Conservation (phyloP, 64 coral and sea anemone species). For the Porites australiensis region DNA sequence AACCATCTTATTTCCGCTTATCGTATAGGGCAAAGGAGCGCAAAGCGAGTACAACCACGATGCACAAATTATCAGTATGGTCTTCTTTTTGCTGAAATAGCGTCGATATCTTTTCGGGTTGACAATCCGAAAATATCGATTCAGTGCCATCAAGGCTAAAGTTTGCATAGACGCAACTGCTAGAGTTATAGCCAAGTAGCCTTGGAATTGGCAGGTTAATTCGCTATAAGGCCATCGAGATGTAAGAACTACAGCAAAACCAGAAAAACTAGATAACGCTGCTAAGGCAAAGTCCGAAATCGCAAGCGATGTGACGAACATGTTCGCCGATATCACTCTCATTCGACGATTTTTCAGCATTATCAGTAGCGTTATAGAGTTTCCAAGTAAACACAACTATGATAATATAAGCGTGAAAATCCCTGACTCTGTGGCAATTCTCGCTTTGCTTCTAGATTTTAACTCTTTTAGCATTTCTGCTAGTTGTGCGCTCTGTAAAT, state of each 20-base stretch:
- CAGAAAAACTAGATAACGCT: background rate
- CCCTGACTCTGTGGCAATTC: background rate
- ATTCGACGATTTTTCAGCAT: background rate
- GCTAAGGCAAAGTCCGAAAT: slow-evolving; percentile 19
- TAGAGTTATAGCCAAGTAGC: slow-evolving; percentile 1
- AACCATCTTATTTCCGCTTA: background rate
- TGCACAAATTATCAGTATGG: background rate
- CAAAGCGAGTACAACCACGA: background rate
- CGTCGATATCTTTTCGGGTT: no score
- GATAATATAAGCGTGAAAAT: background rate
- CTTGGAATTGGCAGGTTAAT: slow-evolving; percentile 1
- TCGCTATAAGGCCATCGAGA: slow-evolving; percentile 1
- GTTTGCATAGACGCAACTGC: slow-evolving; percentile 12
- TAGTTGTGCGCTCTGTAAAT: background rate
- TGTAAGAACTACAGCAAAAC: background rate
- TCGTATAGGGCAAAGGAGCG: background rate
- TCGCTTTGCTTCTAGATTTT: background rate
- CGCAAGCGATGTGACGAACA: slow-evolving; percentile 18
- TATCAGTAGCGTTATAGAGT: slow-evolving; percentile 6
- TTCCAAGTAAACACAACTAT: slow-evolving; percentile 1
- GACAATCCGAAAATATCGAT: background rate
- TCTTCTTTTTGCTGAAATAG: background rate
- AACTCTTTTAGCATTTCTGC: background rate
- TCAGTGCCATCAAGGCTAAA: slow-evolving; percentile 6
- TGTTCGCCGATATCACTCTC: background rate